These are phyloP conservation scores for Wiebesia pumilae DNA, from an alignment of 1,140 invertebrate species.

Conservation along the genomic window DNA sequence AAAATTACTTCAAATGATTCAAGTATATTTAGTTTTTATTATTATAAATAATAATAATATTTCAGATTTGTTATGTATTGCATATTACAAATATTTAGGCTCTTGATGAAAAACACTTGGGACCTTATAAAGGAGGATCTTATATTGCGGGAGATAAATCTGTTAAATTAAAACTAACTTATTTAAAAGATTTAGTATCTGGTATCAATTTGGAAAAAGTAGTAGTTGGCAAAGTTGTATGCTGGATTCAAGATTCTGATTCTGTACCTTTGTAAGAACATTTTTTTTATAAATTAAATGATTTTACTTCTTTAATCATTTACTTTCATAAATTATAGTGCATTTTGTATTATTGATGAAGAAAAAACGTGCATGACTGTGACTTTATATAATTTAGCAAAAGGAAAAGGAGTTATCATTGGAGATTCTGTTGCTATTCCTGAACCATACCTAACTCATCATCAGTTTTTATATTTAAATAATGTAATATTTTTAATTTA, in stretches of 20 bases:
- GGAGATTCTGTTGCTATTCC: constrained; percentile 89
- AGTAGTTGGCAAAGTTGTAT: constrained; percentile 87
- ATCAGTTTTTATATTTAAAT: constrained; percentile 78
- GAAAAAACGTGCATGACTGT: constrained; percentile 83
- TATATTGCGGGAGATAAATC: constrained; percentile 76
- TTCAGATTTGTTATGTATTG: constrained; percentile 56
- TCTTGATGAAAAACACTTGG: constrained; percentile 78
- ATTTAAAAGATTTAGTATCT: constrained; percentile 74
- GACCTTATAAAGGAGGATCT: constrained; percentile 78
- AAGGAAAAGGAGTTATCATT: constrained; percentile 87
- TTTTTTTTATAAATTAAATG: constrained; percentile 2
- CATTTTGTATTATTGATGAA: constrained; percentile 87
- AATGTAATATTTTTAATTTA: constrained; percentile 74
- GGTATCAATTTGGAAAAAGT: constrained; percentile 82
- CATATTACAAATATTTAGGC: constrained; percentile 65
- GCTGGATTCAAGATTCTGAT: constrained; percentile 84
- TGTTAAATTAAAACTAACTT: constrained; percentile 75
- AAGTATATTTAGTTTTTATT: constrained; percentile 68
- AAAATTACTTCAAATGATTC: constrained; percentile 80
- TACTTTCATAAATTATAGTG: constrained; percentile 77
- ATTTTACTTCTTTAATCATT: neutral
- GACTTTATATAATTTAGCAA: constrained; percentile 88
- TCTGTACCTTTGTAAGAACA: constrained; percentile 85
- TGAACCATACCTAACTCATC: constrained; percentile 82
- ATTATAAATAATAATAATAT: constrained; percentile 41